Evolutionary conservation across 2,797 vertebrate species (phyloP), one percentile per base, ranked within the genome.

Genomic region (Alca torda): DNA sequence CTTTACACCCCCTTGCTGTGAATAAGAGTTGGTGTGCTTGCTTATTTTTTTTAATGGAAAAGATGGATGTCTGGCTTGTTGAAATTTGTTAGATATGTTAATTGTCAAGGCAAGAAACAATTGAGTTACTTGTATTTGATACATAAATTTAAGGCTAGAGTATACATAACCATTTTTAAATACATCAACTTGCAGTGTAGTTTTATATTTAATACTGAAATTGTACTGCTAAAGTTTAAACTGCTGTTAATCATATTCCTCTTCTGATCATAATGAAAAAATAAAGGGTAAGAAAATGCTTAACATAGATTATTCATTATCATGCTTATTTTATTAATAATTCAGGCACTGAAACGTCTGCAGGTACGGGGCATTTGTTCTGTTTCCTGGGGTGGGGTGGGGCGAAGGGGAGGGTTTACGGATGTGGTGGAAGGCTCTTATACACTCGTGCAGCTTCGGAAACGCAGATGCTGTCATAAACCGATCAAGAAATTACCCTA

Each of bases 141-240:
- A 97, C 96, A 95, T 97, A 96, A 94, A 91, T 89, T 96, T 94
- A 96, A 97, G 89, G 76, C 89, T 97, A 97, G 93, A 97, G 79
- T 97, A 96, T 96, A 96, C 96, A 94, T 96, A 96, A 97, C 93
- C 96, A 96, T 97, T 97, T 97, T 97, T 96, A 96, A 97, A 95
- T 91, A 96, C 96, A 95, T 97, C 92, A 95, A 96, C 96, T 96
- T 96, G 95, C 96, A 97, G 96, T 97, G 96, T 97, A 97, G 96
- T 97, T 97, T 97, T 97, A 96, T 97, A 97, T 97, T 97, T 96
- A 97, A 97, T 96, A 97, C 96, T 96, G 96, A 96, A 97, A 96
- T 97, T 97, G 96, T 97, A 96, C 95, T 96, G 96, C 96, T 97
- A 51, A 97, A 96, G 84, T 97, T 97, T 96, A 96, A 97, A 96